phyloP scores from a whole-genome alignment of 2,888 invertebrate genomes.

The Sesia apiformis region DNA sequence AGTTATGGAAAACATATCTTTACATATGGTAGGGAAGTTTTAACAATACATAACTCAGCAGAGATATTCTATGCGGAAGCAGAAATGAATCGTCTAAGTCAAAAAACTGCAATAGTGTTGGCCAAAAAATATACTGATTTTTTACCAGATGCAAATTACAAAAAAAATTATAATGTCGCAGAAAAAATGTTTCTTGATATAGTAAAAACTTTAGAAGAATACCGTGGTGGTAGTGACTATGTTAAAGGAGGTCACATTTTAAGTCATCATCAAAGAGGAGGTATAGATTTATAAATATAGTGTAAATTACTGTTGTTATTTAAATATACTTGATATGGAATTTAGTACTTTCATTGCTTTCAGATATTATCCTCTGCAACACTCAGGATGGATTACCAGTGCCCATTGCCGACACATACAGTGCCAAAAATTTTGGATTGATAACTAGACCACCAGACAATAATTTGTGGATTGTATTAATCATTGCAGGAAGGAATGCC shows the following conservation, averaged over 20 bases:
- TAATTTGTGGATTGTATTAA: constrained; percentile 71
- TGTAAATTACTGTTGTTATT: background rate
- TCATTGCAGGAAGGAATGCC: constrained; percentile 77
- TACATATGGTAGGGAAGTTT: constrained; percentile 74
- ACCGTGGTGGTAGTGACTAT: constrained; percentile 69
- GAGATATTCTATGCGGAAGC: constrained; percentile 76
- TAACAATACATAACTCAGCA: constrained; percentile 76
- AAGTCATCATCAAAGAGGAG: constrained; percentile 79
- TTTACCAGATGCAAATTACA: constrained; percentile 65
- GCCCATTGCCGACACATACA: constrained; percentile 57
- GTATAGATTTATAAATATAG: constrained; percentile 28
- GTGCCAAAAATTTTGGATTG: constrained; percentile 61
- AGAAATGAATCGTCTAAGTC: constrained; percentile 68
- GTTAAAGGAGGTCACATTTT: constrained; percentile 75
- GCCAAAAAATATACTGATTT: constrained; percentile 76
- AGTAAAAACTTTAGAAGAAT: constrained; percentile 51
- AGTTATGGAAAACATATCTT: constrained; percentile 66
- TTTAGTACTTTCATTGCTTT: constrained; percentile 15
- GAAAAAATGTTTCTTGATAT: constrained; percentile 76
- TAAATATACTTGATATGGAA: background rate
- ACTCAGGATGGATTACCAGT: constrained; percentile 64
- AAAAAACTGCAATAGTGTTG: constrained; percentile 58
- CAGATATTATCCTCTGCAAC: constrained; percentile 77
- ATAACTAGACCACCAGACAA: constrained; percentile 37
- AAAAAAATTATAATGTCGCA: constrained; percentile 67